Evolutionary conservation across 2,888 invertebrate species (phyloP), one percentile per base, ranked within the genome.

Genomic region (Xestia sexstrigata): DNA sequence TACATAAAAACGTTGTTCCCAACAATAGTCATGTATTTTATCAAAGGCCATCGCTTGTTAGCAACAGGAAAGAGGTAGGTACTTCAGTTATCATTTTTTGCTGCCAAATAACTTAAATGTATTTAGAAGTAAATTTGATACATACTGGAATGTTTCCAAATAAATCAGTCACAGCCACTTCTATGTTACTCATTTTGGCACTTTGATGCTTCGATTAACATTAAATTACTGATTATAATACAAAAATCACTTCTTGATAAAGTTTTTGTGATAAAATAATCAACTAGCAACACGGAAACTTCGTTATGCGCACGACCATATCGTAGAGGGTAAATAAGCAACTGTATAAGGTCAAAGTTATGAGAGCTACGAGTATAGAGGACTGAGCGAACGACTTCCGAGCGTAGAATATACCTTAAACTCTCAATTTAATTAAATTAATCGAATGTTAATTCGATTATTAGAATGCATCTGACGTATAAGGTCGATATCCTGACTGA

Each of bases 141-240:
- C 95, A 91, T 93, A 95, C 95, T 82, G 90, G 86, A 74, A 87
- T 30, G 71, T 90, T 91, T 83, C 92, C 94, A 76, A 93, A 82
- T 79, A 91, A 86, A 67, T 94, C 93, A 63, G 88, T 89, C 49
- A 93, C 76, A 72, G 92, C 94, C 81, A 91, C 93, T 90, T 93
- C 81, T 86, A 95, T 89, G 81, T 93, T 93, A 91, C 90, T 92
- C 95, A 95, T 95, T 75, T 82, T 89, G 71, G 39, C 47, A 83
- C 69, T 72, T 39, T 30, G 23, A 23, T 23, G 11, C 39, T 74
- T 72, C 58, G 11, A 55, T 63, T 68, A 65, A 63, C 35, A 60
- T 49, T 26, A 42, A 75, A 60, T 58, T 66, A 58, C 15, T 79
- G 39, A 67, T 20, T 63, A 42, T 13, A 55, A 35, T 42, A 26